These are phyloP conservation scores for Scelioninae gen. 1 DNA, from an alignment of 2,888 invertebrate species.

Conservation along the genomic window DNA sequence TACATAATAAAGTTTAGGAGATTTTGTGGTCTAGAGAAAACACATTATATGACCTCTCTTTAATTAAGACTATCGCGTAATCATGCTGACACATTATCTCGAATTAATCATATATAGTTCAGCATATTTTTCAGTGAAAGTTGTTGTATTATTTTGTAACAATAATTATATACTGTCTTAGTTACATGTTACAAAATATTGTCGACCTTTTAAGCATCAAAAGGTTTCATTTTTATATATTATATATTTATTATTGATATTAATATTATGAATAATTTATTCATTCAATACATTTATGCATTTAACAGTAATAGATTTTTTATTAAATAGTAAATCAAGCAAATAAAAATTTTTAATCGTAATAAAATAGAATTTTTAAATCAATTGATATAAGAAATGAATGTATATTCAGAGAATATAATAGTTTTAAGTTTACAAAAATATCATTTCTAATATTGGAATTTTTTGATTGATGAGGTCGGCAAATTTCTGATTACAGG, in stretches of 20 bases:
- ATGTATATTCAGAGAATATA: too few species aligned
- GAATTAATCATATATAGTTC: neutral
- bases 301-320: too few species aligned
- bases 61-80: neutral
- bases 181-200: neutral
- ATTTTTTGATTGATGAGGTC: neutral
- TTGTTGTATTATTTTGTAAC: neutral
- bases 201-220: too few species aligned
- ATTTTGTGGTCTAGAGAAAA: neutral
- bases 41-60: neutral
- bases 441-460: neutral
- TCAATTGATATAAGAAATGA: too few species aligned
- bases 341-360: too few species aligned
- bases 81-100: neutral
- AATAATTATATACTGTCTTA: neutral
- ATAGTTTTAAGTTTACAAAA: too few species aligned
- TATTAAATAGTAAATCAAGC: too few species aligned
- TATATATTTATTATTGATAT: neutral
- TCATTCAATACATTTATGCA: too few species aligned
- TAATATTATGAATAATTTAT: too few species aligned
- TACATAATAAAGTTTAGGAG: neutral
- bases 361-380: too few species aligned
- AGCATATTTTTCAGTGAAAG: neutral
- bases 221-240: too few species aligned
- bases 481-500: conserved; percentile 4